Evolutionary conservation across 2,797 vertebrate species (phyloP), one percentile per base, ranked within the genome.

Genomic region (Dallia pectoralis): DNA sequence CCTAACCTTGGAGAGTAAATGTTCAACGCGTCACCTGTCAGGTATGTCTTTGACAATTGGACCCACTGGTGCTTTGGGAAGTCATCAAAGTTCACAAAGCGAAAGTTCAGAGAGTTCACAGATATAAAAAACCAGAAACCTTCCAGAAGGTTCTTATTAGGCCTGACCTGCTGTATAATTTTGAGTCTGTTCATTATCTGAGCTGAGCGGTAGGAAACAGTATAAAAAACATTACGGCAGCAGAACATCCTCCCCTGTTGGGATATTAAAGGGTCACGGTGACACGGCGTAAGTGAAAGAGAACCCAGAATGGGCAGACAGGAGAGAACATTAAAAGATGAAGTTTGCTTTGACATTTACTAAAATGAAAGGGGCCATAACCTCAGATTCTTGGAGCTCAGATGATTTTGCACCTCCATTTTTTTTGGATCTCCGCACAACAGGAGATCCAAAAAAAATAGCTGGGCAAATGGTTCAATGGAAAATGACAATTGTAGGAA

Each of bases 121-220:
- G 66, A 6, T 79, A 83, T 83, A 81, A 84, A 85, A 85, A 79
- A 44, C 77, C 77, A 79, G 72, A 77, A 81, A 80, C 64, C 63
- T 72, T 80, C 86, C 70, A 81, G 76, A 79, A 85, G 53, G 70
- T 49, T 70, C 87, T 91, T 86, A 88, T 89, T 88, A 89, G 86
- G 73, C 56, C 74, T 83, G 84, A 83, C 77, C 84, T 71, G 78
- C 65, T 62, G 83, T 79, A 78, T 84, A 80, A 87, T 82, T 85
- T 74, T 56, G 75, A 53, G 78, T 80, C 73, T 11, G 77, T 79
- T 76, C 80, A 69, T 79, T 79, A 81, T 81, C 74, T 66, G 62
- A 72, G 66, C 63, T 2, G 65, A 0, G 44, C 3, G 4, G 51
- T 18, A 75, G 56, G 62, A 74, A 71, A 30, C 72, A 75, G 69